These are phyloP conservation scores for Leuciscus waleckii DNA, from an alignment of 2,797 vertebrate genomes.

Conservation along the genomic window DNA sequence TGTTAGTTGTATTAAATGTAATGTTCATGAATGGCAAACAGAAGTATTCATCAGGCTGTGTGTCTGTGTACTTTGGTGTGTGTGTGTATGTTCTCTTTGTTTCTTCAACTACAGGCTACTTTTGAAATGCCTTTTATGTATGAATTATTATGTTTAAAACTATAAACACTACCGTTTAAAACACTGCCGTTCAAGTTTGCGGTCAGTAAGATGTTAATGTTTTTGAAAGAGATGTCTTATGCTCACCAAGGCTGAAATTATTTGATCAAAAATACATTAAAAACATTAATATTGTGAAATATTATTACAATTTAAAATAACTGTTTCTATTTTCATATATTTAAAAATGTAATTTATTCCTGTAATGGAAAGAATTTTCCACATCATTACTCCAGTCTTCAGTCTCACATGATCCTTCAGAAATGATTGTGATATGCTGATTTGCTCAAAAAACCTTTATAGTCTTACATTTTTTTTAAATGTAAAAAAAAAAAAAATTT, in stretches of 20 bases:
- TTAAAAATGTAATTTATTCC: not conserved
- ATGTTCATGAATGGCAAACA: not conserved
- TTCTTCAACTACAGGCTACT: not conserved
- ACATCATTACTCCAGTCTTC: not conserved
- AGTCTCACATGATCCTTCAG: not conserved
- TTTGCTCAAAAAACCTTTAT: not conserved
- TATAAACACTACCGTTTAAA: too few species aligned
- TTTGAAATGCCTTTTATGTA: not conserved
- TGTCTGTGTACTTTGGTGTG: conserved; percentile 18
- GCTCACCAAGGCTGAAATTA: not conserved
- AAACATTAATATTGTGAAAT: not conserved
- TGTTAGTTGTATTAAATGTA: not conserved
- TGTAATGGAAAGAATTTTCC: not conserved
- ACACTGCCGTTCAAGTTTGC: not conserved
- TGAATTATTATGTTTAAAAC: not conserved
- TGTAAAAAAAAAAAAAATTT: not conserved
- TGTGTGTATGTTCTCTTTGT: not conserved
- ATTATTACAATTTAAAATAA: not conserved
- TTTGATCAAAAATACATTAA: not conserved
- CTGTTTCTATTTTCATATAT: not conserved
- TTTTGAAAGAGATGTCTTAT: not conserved
- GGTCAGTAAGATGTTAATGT: not conserved
- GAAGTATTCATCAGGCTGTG: not conserved
- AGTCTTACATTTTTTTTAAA: too few species aligned
- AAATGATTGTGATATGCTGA: not conserved